These are phyloP conservation scores for Antheraea mylitta DNA, from an alignment of 1,140 invertebrate species.

Conservation along the genomic window DNA sequence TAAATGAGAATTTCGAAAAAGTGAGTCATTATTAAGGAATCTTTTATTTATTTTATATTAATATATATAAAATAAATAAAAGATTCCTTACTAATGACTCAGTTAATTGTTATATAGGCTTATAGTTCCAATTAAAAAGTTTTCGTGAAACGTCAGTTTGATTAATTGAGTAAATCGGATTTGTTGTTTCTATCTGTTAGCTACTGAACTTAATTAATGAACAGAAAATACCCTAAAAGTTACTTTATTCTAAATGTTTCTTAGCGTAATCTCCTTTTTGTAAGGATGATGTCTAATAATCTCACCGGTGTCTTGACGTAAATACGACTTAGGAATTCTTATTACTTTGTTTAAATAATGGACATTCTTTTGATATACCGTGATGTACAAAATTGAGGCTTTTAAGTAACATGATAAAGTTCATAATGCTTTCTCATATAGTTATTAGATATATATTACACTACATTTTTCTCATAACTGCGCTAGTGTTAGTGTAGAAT, in stretches of 20 bases:
- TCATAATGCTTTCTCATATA: background rate
- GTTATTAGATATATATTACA: no score
- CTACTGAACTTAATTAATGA: conserved; percentile 15
- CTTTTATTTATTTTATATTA: no score
- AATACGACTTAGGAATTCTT: conserved; percentile 68
- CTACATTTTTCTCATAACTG: no score
- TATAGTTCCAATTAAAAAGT: conserved; percentile 10
- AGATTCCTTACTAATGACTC: background rate
- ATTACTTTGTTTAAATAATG: conserved; percentile 69
- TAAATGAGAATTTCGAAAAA: no score
- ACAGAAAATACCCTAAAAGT: conserved; percentile 18
- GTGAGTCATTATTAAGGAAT: no score
- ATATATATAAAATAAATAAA: no score
- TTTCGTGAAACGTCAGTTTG: conserved; percentile 4
- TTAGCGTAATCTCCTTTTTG: conserved; percentile 55
- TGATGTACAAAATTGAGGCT: background rate
- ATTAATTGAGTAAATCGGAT: conserved; percentile 11
- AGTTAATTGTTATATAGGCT: background rate
- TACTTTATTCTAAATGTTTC: conserved; percentile 28
- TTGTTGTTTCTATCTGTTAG: conserved; percentile 11
- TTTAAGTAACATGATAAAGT: background rate
- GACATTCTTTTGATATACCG: conserved; percentile 16
- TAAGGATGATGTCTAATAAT: conserved; percentile 56
- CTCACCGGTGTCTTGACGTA: conserved; percentile 62
- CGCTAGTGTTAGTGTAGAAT: no score